phyloP scores from a whole-genome alignment of 2,888 invertebrate genomes.

The Coelogynopora nodosa region DNA sequence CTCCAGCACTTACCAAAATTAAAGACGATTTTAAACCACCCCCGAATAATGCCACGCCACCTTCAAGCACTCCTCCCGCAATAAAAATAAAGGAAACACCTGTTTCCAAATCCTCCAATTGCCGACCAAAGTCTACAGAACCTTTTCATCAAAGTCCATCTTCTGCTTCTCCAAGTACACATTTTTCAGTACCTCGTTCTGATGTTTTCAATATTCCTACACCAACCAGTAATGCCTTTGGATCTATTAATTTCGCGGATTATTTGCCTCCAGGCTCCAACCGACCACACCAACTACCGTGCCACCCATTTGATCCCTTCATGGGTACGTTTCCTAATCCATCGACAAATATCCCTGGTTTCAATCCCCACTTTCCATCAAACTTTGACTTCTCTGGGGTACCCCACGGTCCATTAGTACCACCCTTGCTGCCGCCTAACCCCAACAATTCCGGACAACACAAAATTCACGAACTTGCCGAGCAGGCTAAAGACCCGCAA shows the following conservation, averaged over 20 bases:
- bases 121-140: not conserved
- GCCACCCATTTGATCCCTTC: not conserved
- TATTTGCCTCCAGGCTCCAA: not conserved
- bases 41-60: not conserved
- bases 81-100: not conserved
- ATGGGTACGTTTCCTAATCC: not conserved
- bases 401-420: not conserved
- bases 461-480: slow-evolving; percentile 36
- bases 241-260: not conserved
- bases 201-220: not conserved
- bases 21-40: not conserved
- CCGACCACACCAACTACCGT: not conserved
- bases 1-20: not conserved
- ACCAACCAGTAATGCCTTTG: not conserved
- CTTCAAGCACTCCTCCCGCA: not conserved
- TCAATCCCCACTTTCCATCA: not conserved
- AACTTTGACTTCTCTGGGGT: not conserved
- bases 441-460: not conserved
- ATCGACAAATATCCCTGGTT: not conserved
- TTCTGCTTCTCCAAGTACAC: not conserved
- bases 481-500: not conserved
- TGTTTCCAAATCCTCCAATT: not conserved
- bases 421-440: not conserved
- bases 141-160: not conserved
- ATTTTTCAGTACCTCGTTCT: not conserved